Conservation (phyloP, 2,888 invertebrate genomes). For the Drosophila mimica region DNA sequence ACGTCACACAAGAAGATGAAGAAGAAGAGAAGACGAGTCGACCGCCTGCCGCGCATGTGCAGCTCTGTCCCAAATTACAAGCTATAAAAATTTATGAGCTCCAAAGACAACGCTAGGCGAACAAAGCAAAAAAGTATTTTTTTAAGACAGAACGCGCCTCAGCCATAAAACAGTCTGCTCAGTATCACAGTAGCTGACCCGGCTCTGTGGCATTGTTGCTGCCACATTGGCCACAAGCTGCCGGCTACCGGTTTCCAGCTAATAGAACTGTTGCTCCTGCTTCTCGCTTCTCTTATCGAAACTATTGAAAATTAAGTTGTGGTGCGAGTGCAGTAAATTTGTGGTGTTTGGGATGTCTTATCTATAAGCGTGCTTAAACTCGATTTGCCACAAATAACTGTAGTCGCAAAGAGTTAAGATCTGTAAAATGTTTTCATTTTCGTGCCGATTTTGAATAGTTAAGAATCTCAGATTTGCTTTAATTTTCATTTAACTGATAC, state of each 20-base stretch:
- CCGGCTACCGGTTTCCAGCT: conserved; percentile 63
- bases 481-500: neutral
- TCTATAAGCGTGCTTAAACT: conserved; percentile 49
- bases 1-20: conserved; percentile 29
- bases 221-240: conserved; percentile 37
- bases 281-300: conserved; percentile 2
- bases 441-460: neutral
- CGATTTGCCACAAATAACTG: conserved; percentile 44
- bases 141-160: conserved; percentile 44
- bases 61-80: conserved; percentile 72
- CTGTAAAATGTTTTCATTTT: neutral
- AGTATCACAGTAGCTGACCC: conserved; percentile 37
- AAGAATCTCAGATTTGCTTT: neutral
- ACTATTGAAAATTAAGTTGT: conserved; percentile 55
- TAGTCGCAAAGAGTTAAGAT: neutral
- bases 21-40: conserved; percentile 36
- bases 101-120: conserved; percentile 57
- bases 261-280: conserved; percentile 22
- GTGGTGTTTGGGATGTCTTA: conserved; percentile 14
- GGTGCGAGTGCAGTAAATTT: conserved; percentile 29
- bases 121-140: conserved; percentile 48
- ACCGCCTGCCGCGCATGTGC: conserved; percentile 71
- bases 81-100: conserved; percentile 76
- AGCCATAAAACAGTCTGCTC: conserved; percentile 47
- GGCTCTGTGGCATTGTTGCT: conserved; percentile 18